A percentile compares a stretch with the other conserved stretches of the same genome.
Evolutionary conservation across 2,113 vertebrate species (phyloP).

Genomic region (Penelope pileata): DNA sequence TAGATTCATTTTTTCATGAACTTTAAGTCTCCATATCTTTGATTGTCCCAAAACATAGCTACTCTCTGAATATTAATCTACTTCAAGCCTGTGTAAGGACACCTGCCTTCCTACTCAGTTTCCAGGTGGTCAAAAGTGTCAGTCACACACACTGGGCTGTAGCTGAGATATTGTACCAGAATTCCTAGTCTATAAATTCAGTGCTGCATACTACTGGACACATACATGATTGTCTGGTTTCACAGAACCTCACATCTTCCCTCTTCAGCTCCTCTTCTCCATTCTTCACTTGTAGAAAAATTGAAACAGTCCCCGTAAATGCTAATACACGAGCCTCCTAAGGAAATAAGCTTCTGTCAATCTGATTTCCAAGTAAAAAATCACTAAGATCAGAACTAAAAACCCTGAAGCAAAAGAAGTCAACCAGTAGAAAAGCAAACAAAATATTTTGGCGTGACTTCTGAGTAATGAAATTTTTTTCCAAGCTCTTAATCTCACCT

Average conservation of each 20-base stretch:
- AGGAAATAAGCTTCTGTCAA: background rate
- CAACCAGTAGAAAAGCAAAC: background rate
- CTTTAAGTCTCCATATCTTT: background rate
- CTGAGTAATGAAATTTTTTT: background rate
- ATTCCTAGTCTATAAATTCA: background rate
- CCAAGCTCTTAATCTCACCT: background rate
- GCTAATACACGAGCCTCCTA: background rate
- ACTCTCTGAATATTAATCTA: background rate
- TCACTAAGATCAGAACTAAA: background rate
- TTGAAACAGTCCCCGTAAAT: background rate
- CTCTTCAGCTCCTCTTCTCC: background rate
- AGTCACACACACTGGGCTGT: background rate
- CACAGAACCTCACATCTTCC: background rate
- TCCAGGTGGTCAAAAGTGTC: background rate
- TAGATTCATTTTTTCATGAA: background rate
- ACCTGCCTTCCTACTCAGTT: background rate
- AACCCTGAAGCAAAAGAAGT: background rate
- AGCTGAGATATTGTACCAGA: background rate
- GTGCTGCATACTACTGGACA: background rate
- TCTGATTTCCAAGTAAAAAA: background rate
- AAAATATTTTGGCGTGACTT: background rate
- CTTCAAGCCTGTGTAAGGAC: background rate
- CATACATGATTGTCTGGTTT: rapidly evolving
- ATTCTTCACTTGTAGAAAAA: background rate
- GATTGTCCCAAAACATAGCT: background rate